Conservation (phyloP, 2,113 vertebrate genomes). For the Mormyrus iriodes region DNA sequence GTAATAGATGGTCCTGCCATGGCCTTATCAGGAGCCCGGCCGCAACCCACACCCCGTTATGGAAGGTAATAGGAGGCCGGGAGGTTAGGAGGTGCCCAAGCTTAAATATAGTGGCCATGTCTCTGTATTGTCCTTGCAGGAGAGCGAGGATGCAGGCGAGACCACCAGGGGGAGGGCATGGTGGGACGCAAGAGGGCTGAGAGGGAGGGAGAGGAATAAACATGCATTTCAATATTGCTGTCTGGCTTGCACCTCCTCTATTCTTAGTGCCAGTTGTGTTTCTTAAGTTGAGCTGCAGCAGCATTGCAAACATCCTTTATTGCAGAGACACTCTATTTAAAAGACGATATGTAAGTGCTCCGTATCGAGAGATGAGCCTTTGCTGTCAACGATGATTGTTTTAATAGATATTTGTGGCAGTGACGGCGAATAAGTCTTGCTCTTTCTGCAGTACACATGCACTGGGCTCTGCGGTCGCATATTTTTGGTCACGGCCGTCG, state of each 20-base stretch:
- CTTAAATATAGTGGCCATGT: neutral
- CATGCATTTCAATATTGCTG: conserved; percentile 5
- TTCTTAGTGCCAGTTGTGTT: neutral
- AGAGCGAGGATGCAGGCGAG: neutral
- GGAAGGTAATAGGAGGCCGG: neutral
- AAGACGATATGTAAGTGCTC: neutral
- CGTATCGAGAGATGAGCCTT: neutral
- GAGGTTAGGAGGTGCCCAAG: neutral
- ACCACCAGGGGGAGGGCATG: no score
- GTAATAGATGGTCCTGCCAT: neutral
- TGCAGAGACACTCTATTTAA: neutral
- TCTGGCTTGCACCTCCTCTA: neutral
- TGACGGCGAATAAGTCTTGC: neutral
- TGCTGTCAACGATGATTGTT: neutral
- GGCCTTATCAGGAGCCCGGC: neutral
- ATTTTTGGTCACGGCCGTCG: neutral
- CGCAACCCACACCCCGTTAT: neutral
- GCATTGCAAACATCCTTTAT: neutral
- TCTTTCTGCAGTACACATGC: no score
- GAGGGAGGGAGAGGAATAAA: neutral
- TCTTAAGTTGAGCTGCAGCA: neutral
- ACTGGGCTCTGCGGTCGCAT: neutral
- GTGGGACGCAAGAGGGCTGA: neutral
- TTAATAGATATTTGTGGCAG: neutral
- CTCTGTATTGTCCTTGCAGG: neutral